A percentile compares a stretch with the other conserved stretches of the same genome.
Evolutionary conservation across 2,113 vertebrate species (phyloP).

Genomic region (Clinocottus analis): DNA sequence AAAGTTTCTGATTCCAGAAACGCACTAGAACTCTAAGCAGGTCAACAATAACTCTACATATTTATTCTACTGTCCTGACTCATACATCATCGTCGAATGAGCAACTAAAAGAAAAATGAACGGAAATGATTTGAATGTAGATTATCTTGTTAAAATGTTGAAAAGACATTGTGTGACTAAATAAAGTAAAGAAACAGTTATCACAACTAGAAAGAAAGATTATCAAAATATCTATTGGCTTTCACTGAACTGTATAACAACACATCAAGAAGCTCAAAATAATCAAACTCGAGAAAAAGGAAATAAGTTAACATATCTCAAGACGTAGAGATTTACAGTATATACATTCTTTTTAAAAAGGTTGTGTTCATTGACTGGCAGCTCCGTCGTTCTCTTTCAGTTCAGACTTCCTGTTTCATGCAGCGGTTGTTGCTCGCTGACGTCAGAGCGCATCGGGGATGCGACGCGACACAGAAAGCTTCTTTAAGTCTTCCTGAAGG

Average conservation of each 20-base stretch:
- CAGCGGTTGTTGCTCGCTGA: constrained; percentile 38
- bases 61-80: constrained; percentile 22
- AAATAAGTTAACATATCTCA: constrained; percentile 80
- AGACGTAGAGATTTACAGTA: constrained; percentile 81
- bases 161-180: constrained; percentile 47
- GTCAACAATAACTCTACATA: constrained; percentile 12
- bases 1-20: background rate
- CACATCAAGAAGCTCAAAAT: constrained; percentile 74
- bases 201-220: constrained; percentile 52
- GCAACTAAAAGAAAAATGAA: constrained; percentile 17
- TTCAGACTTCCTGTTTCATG: constrained; percentile 36
- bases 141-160: constrained; percentile 29
- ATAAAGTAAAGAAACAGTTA: constrained; percentile 45
- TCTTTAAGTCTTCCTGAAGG: constrained; percentile 40
- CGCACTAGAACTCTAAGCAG: constrained; percentile 13
- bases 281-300: constrained; percentile 63
- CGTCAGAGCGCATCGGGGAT: constrained; percentile 53
- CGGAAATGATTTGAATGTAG: constrained; percentile 22
- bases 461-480: constrained; percentile 44
- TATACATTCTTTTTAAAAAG: constrained; percentile 79
- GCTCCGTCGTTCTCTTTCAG: constrained; percentile 22
- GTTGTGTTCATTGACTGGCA: constrained; percentile 58
- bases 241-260: constrained; percentile 72
- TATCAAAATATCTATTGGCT: constrained; percentile 76
- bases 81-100: constrained; percentile 28